Percentiles rank a stretch among this genome's conserved stretches.
Evolutionary conservation across 2,113 vertebrate genomes (phyloP).

Genomic region (Corydoras sp.): DNA sequence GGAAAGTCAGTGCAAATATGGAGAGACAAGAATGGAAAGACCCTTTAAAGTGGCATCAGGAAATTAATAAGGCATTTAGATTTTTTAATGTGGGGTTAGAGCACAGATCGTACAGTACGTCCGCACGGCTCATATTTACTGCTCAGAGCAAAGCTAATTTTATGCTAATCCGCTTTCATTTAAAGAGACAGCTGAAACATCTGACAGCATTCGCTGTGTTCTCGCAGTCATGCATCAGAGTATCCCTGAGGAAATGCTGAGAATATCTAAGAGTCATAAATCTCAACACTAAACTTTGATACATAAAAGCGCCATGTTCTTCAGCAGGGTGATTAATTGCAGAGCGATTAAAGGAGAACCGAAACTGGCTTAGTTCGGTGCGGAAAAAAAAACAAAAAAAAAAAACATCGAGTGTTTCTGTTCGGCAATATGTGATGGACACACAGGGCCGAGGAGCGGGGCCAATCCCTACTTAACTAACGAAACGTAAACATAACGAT

Average conservation of each 20-base stretch:
- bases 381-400: neutral
- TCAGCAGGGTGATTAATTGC: conserved; percentile 19
- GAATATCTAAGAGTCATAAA: neutral
- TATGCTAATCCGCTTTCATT: conserved; percentile 25
- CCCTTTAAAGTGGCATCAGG: conserved; percentile 23
- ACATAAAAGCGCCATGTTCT: neutral
- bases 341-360: conserved; percentile 30
- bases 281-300: conserved; percentile 12
- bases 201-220: conserved; percentile 7
- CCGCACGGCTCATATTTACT: conserved; percentile 14
- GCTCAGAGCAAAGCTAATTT: conserved; percentile 28
- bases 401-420: neutral
- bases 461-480: conserved; percentile 30
- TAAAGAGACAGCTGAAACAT: conserved; percentile 26
- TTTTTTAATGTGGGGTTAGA: conserved; percentile 30
- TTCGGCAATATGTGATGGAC: conserved; percentile 24
- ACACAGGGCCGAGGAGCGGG: conserved; percentile 38
- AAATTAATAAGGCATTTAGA: conserved; percentile 35
- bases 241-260: neutral
- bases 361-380: conserved; percentile 5
- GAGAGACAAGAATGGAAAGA: conserved; percentile 5
- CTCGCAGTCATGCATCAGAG: conserved; percentile 2
- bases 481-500: neutral
- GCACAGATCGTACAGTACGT: conserved; percentile 18
- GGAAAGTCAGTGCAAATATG: conserved; percentile 1